These are phyloP conservation scores for Halocynthia roretzi DNA, from an alignment of 23 tunicate genomes.

Conservation along the genomic window DNA sequence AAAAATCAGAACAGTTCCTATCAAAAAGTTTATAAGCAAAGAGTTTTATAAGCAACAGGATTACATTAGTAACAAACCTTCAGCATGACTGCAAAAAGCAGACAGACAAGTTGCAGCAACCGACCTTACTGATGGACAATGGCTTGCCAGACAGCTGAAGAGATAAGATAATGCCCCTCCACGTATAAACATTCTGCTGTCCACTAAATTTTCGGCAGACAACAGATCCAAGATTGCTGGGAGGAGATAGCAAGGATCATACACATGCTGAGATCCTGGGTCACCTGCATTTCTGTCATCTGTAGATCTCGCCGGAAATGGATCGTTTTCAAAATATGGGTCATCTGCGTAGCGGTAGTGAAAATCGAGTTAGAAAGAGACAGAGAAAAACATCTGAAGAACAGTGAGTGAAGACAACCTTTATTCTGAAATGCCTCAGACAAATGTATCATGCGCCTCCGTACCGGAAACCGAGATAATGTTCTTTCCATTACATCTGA, in stretches of 20 bases:
- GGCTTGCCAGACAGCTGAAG: constrained; percentile 40
- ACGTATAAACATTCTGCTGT: constrained; percentile 35
- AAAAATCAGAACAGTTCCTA: background rate
- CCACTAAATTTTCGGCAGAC: constrained; percentile 43
- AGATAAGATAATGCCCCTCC: constrained; percentile 37
- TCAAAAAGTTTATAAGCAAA: background rate
- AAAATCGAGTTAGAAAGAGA: no score
- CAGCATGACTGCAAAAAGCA: constrained; percentile 27
- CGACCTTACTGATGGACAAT: constrained; percentile 32
- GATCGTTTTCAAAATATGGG: constrained; percentile 21
- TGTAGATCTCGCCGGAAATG: background rate
- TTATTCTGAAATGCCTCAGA: no score
- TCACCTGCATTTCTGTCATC: background rate
- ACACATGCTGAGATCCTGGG: constrained; percentile 6
- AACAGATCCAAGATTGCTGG: constrained; percentile 21
- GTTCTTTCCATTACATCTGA: constrained; percentile 31
- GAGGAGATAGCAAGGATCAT: constrained; percentile 50
- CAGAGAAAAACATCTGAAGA: no score
- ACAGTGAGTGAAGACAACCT: no score
- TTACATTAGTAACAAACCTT: constrained; percentile 13
- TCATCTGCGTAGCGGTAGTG: background rate
- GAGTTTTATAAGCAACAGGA: background rate
- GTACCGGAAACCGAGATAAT: constrained; percentile 31
- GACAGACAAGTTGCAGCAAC: constrained; percentile 44
- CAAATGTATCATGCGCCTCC: constrained; percentile 20